Conservation (phyloP, 1,140 invertebrate genomes). For the Heliconius himera region DNA sequence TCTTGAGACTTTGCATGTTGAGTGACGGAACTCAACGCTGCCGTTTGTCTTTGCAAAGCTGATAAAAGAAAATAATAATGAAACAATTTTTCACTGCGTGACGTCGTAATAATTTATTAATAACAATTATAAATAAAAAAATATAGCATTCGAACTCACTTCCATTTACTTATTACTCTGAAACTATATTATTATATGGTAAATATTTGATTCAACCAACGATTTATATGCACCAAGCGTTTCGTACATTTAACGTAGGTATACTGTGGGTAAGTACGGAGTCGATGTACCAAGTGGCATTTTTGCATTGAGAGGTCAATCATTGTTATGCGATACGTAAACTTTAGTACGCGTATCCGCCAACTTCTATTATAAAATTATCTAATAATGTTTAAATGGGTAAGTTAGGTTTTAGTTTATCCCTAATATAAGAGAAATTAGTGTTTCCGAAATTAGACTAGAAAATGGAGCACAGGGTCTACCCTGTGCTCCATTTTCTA, state of each 20-base stretch:
- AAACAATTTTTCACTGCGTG: too few relatives aligned
- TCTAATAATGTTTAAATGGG: neutral
- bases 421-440: neutral
- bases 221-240: constrained; percentile 46
- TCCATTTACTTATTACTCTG: neutral
- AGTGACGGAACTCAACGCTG: neutral
- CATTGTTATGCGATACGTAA: constrained; percentile 38
- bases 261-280: constrained; percentile 27
- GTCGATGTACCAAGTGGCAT: constrained; percentile 52
- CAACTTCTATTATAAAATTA: constrained; percentile 18
- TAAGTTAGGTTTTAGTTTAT: neutral
- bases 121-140: too few relatives aligned
- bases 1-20: neutral
- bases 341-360: constrained; percentile 18
- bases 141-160: neutral
- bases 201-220: constrained; percentile 11
- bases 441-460: too few relatives aligned
- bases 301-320: constrained; percentile 55
- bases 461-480: too few relatives aligned
- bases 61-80: neutral
- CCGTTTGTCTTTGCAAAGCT: neutral
- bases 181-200: neutral
- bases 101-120: too few relatives aligned
- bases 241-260: constrained; percentile 38
- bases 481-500: too few relatives aligned